phyloP scores from a whole-genome alignment of 1,140 invertebrate genomes.

The Calliphora vicina region DNA sequence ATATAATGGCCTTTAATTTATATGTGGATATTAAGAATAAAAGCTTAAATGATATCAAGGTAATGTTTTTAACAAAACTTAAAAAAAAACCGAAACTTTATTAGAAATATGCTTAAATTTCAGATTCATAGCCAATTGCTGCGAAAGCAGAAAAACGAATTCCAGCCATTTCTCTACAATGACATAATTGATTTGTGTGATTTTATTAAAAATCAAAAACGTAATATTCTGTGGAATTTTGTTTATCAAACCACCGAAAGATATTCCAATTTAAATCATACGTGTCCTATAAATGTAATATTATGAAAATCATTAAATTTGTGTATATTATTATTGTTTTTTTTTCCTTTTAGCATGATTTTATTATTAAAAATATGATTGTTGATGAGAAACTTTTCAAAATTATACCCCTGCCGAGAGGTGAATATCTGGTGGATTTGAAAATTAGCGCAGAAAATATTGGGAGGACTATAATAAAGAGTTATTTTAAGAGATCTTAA shows the following conservation, averaged over 20 bases:
- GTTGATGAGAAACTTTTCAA: not conserved
- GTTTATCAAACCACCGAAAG: not conserved
- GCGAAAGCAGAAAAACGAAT: not conserved
- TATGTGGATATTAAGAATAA: not conserved
- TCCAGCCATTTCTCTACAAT: not conserved
- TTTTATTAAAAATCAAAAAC: not conserved
- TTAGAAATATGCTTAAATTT: not conserved
- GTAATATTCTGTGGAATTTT: not conserved
- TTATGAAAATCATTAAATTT: not conserved
- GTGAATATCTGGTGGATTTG: not conserved
- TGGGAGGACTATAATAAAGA: not conserved
- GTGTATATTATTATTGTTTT: not conserved
- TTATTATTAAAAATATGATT: not conserved
- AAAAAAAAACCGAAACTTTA: not conserved
- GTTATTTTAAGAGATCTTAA: not conserved
- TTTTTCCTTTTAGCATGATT: not conserved
- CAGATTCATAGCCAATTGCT: not conserved
- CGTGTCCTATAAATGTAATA: not conserved
- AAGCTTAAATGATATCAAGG: not conserved
- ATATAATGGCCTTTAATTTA: no score
- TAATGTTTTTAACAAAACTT: not conserved
- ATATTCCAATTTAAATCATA: not conserved
- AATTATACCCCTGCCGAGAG: not conserved
- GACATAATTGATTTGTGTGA: not conserved
- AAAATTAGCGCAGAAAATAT: not conserved